Percentiles rank a stretch among this genome's conserved stretches.
phyloP scores from a whole-genome alignment of 2,113 vertebrate genomes.

The Nibea albiflora region DNA sequence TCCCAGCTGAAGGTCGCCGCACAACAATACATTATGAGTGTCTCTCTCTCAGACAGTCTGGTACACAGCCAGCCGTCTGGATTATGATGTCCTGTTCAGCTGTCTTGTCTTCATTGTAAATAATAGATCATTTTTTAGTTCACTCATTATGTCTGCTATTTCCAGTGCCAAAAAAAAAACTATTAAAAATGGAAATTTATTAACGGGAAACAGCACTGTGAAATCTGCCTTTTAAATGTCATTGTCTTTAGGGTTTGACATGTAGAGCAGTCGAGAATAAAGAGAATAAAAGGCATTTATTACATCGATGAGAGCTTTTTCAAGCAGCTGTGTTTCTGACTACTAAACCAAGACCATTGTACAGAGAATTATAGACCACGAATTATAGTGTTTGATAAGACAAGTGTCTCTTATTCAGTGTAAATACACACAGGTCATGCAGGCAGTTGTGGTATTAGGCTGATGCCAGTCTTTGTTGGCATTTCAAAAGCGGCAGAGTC shows the following conservation, averaged over 20 bases:
- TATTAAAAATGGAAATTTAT: conserved; percentile 45
- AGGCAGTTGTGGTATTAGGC: background rate
- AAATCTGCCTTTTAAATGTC: conserved; percentile 45
- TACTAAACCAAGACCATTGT: conserved; percentile 8
- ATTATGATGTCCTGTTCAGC: conserved; percentile 13
- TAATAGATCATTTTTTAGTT: conserved; percentile 33
- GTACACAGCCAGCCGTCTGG: conserved; percentile 10
- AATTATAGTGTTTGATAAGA: conserved; percentile 5
- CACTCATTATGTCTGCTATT: conserved; percentile 23
- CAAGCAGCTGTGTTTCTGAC: conserved; percentile 11
- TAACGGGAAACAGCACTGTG: background rate
- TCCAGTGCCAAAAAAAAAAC: background rate
- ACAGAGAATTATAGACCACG: background rate
- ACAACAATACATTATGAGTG: conserved; percentile 20
- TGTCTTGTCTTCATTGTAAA: conserved; percentile 25
- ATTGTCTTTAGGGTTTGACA: conserved; percentile 14
- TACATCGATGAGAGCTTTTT: conserved; percentile 2
- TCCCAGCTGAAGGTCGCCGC: conserved; percentile 42
- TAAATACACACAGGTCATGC: background rate
- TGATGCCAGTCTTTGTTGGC: background rate
- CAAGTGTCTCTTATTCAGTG: background rate
- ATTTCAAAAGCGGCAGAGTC: background rate
- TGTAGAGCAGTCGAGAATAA: conserved; percentile 1
- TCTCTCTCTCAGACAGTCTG: conserved; percentile 42
- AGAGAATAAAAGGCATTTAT: conserved; percentile 29